A percentile compares a stretch with the other conserved stretches of the same genome.
Conservation (phyloP, 1,140 invertebrate species). For the Arctopsyche grandis region DNA sequence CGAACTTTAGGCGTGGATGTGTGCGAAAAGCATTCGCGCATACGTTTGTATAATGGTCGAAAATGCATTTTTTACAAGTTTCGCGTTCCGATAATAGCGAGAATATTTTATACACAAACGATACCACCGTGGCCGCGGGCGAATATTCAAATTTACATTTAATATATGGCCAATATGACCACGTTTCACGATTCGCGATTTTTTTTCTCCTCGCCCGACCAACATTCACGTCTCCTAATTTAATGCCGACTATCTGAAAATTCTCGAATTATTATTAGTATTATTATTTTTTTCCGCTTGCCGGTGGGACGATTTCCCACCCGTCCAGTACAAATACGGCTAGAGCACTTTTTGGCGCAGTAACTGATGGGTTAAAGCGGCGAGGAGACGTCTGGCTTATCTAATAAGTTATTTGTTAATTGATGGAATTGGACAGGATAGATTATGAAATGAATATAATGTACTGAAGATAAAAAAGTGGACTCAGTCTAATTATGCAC, state of each 20-base stretch:
- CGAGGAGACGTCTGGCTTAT: neutral
- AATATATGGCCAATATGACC: constrained; percentile 40
- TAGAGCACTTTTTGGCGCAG: constrained; percentile 2
- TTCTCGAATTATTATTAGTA: neutral
- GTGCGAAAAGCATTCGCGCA: neutral
- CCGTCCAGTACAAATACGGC: constrained; percentile 24
- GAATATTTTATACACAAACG: constrained; percentile 17
- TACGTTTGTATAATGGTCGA: neutral
- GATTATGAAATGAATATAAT: neutral
- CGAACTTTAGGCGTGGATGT: neutral
- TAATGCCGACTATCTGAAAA: neutral
- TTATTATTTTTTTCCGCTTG: neutral
- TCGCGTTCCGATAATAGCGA: constrained; percentile 2
- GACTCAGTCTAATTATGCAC: too few relatives aligned
- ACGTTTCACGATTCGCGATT: constrained; percentile 27
- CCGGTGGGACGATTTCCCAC: neutral
- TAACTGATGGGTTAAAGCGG: constrained; percentile 10
- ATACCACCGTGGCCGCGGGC: constrained; percentile 19
- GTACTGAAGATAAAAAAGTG: too few relatives aligned
- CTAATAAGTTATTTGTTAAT: constrained; percentile 16
- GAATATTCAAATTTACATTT: constrained; percentile 40
- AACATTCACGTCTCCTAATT: neutral
- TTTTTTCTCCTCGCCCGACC: constrained; percentile 10
- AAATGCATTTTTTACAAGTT: neutral
- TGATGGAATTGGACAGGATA: neutral